Evolutionary conservation across 2,113 vertebrate genomes (phyloP).

Genomic region (Cyprinodon tularosa): DNA sequence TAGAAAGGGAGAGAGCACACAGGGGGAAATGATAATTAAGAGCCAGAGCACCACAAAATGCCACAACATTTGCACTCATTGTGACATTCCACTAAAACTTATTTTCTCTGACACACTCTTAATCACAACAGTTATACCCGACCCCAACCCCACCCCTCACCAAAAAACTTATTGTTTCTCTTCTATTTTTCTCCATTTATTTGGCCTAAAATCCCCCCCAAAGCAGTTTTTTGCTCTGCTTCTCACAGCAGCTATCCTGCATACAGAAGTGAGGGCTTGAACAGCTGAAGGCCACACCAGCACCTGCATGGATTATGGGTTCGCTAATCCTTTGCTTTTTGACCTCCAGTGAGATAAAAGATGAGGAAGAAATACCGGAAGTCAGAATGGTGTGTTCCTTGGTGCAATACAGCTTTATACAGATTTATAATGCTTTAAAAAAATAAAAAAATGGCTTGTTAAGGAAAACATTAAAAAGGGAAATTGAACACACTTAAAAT

Average conservation of each 20-base stretch:
- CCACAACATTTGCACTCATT: conserved; percentile 61
- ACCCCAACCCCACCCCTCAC: conserved; percentile 70
- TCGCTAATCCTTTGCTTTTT: conserved; percentile 63
- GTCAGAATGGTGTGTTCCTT: conserved; percentile 36
- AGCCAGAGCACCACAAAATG: conserved; percentile 62
- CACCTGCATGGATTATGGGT: conserved; percentile 63
- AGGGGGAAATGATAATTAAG: conserved; percentile 71
- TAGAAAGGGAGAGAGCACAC: conserved; percentile 41
- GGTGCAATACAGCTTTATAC: conserved; percentile 35
- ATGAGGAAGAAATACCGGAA: conserved; percentile 45
- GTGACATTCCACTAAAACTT: conserved; percentile 31
- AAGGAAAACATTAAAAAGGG: neutral
- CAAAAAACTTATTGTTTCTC: conserved; percentile 65
- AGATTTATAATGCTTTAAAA: neutral
- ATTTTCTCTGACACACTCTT: conserved; percentile 62
- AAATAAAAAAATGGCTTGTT: conserved; percentile 1
- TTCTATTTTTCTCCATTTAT: conserved; percentile 79
- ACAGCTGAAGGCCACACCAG: conserved; percentile 52
- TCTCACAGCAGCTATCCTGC: conserved; percentile 55
- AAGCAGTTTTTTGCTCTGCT: conserved; percentile 64
- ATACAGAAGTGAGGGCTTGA: conserved; percentile 66
- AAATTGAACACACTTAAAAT: too few species aligned
- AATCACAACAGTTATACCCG: conserved; percentile 79
- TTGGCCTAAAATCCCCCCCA: conserved; percentile 72
- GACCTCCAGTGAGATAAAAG: conserved; percentile 64